Evolutionary conservation across 2,797 vertebrate genomes (phyloP).

Genomic region (Semaprochilodus insignis): DNA sequence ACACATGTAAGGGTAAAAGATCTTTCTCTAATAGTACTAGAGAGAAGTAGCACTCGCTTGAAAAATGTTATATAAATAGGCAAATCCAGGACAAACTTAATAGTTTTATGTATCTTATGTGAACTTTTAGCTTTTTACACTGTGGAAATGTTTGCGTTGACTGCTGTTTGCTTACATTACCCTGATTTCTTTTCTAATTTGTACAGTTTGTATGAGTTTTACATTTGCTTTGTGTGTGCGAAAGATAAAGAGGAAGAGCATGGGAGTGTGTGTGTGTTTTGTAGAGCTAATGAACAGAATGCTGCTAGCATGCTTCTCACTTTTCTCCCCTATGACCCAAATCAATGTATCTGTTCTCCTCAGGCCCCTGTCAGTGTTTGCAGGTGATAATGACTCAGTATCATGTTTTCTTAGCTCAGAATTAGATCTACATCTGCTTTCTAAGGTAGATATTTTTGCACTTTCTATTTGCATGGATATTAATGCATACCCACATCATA

Average conservation of each 20-base stretch:
- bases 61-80: neutral
- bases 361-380: constrained; percentile 78
- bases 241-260: neutral
- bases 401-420: constrained; percentile 71
- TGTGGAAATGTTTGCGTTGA: neutral
- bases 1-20: neutral
- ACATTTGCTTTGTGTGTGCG: neutral
- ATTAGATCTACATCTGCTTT: constrained; percentile 67
- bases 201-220: constrained; percentile 7
- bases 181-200: neutral
- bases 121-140: neutral
- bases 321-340: constrained; percentile 53
- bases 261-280: constrained; percentile 21
- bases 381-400: constrained; percentile 65
- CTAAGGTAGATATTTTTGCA: constrained; percentile 71
- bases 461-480: constrained; percentile 73
- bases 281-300: constrained; percentile 55
- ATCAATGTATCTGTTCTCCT: constrained; percentile 71
- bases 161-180: neutral
- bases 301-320: constrained; percentile 56
- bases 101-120: neutral
- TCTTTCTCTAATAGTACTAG: neutral
- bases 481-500: constrained; percentile 48
- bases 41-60: neutral
- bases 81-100: neutral